Evolutionary conservation across 2,113 vertebrate genomes (phyloP).

Genomic region (Bolborhynchus lineola): DNA sequence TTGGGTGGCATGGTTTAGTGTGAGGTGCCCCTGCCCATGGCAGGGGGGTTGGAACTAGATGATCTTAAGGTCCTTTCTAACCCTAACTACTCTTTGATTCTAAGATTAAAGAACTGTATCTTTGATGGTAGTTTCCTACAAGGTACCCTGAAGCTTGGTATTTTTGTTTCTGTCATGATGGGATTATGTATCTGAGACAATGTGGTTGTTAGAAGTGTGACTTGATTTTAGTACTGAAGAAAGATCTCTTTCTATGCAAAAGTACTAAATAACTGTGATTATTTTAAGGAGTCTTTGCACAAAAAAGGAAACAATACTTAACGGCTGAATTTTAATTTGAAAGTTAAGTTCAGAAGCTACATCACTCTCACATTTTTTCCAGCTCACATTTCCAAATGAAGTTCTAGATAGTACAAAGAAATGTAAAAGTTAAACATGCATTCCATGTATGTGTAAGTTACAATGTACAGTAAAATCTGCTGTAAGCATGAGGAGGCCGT

Average conservation of each 20-base stretch:
- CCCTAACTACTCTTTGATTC: no score
- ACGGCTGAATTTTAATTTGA: not conserved
- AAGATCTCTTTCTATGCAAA: not conserved
- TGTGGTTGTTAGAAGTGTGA: not conserved
- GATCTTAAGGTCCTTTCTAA: no score
- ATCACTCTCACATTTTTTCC: not conserved
- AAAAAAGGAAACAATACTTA: not conserved
- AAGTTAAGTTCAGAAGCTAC: not conserved
- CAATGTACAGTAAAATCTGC: not conserved
- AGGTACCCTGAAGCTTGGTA: not conserved
- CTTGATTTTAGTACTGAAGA: not conserved
- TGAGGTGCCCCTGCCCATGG: no score
- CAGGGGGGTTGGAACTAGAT: no score
- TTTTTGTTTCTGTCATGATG: not conserved
- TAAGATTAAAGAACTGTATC: not conserved
- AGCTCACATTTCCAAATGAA: not conserved
- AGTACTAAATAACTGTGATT: not conserved
- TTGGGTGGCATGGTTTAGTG: no score
- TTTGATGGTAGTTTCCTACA: not conserved
- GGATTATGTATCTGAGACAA: not conserved
- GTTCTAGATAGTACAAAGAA: not conserved
- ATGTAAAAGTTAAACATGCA: not conserved
- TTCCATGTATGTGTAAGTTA: not conserved
- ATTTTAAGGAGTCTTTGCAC: not conserved
- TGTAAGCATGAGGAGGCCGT: accelerated